These are phyloP conservation scores for Spisula subtruncata DNA, from an alignment of 2,888 invertebrate genomes.

Conservation along the genomic window DNA sequence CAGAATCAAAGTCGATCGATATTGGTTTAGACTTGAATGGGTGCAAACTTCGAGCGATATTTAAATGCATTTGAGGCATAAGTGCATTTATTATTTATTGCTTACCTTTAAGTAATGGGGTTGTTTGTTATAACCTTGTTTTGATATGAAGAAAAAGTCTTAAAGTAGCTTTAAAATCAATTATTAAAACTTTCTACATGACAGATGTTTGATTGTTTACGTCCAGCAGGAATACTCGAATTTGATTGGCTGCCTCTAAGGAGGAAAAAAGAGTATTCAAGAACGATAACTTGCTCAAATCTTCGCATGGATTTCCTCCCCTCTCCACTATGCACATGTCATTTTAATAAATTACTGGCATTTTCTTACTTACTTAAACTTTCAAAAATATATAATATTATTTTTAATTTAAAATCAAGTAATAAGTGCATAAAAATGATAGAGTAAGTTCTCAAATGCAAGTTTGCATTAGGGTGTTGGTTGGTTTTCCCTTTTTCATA, in stretches of 20 bases:
- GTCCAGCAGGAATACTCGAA: slow-evolving; percentile 34
- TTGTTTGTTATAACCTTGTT: too few relatives aligned
- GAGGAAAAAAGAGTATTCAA: slow-evolving; percentile 28
- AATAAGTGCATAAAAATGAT: too few relatives aligned
- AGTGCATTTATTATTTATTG: neutral
- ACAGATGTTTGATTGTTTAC: slow-evolving; percentile 52
- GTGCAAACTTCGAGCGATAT: neutral
- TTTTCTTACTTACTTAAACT: too few relatives aligned
- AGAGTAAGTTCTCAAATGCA: too few relatives aligned
- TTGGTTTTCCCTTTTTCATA: too few relatives aligned
- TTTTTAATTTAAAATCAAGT: too few relatives aligned
- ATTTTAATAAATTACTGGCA: too few relatives aligned
- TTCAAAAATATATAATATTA: too few relatives aligned
- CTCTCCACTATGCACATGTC: too few relatives aligned
- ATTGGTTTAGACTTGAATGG: slow-evolving; percentile 15
- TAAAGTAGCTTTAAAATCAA: neutral
- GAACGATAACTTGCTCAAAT: neutral
- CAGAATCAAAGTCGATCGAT: neutral
- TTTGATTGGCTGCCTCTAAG: slow-evolving; percentile 42
- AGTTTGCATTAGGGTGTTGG: too few relatives aligned
- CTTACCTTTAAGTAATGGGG: neutral
- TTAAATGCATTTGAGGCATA: neutral
- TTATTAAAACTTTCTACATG: slow-evolving; percentile 32
- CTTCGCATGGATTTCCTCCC: too few relatives aligned
- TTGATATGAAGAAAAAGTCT: neutral